phyloP scores from a whole-genome alignment of 2,797 vertebrate species.

The Atherinosoma microstoma region DNA sequence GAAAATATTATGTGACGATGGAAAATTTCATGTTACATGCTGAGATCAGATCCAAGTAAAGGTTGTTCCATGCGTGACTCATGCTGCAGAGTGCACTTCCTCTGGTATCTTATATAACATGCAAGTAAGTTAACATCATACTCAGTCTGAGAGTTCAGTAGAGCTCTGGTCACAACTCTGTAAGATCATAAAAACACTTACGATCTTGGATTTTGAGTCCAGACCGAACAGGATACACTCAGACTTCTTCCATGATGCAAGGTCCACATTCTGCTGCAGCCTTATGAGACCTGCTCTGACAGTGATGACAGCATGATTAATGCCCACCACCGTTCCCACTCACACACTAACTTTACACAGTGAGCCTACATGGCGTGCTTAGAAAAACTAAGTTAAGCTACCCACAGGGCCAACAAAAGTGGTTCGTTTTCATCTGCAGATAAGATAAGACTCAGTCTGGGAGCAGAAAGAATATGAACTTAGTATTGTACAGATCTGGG shows the following conservation, averaged over 20 bases:
- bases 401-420: conserved; percentile 28
- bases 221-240: conserved; percentile 43
- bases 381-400: conserved; percentile 58
- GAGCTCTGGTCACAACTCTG: conserved; percentile 25
- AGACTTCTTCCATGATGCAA: conserved; percentile 64
- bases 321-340: conserved; percentile 61
- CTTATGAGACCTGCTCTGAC: conserved; percentile 52
- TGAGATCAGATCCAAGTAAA: conserved; percentile 19
- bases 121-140: conserved; percentile 34
- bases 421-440: conserved; percentile 36
- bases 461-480: conserved; percentile 7
- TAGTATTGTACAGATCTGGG: background rate
- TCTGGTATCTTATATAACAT: conserved; percentile 16
- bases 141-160: conserved; percentile 36
- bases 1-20: background rate
- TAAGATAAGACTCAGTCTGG: conserved; percentile 30
- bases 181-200: conserved; percentile 51
- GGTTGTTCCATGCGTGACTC: conserved; percentile 6
- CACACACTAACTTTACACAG: conserved; percentile 56
- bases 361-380: conserved; percentile 29
- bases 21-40: conserved; percentile 2
- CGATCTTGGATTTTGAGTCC: conserved; percentile 27
- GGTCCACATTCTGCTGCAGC: conserved; percentile 43
- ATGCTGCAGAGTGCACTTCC: conserved; percentile 8
- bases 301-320: conserved; percentile 83